phyloP scores from a whole-genome alignment of 2,113 vertebrate genomes.

The Oophaga pumilio region DNA sequence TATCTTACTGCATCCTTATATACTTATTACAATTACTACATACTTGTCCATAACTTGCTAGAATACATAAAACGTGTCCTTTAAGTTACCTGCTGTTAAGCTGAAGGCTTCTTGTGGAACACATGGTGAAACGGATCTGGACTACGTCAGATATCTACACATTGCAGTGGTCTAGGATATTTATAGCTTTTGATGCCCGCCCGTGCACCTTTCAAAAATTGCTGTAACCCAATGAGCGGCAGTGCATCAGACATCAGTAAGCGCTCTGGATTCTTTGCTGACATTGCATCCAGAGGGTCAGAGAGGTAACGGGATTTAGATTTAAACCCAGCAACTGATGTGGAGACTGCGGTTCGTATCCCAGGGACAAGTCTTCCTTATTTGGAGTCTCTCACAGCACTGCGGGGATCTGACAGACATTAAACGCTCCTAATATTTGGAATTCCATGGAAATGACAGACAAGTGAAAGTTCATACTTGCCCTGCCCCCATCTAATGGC shows the following conservation, averaged over 20 bases:
- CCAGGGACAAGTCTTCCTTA: conserved; percentile 34
- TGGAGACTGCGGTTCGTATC: not conserved
- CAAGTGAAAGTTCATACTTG: not conserved
- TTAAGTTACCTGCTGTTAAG: conserved; percentile 31
- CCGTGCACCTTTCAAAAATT: conserved; percentile 9
- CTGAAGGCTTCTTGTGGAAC: conserved; percentile 4
- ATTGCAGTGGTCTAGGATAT: not conserved
- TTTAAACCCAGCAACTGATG: not conserved
- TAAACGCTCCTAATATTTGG: conserved; percentile 54
- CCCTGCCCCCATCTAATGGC: conserved; percentile 6
- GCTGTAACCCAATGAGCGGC: not conserved
- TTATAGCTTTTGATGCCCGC: conserved; percentile 1
- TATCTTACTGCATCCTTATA: not conserved
- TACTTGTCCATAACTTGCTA: not conserved
- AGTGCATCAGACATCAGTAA: not conserved
- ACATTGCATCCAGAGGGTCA: not conserved
- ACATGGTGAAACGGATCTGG: conserved; percentile 13
- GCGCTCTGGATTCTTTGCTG: not conserved
- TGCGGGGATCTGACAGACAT: conserved; percentile 40
- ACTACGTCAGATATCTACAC: not conserved
- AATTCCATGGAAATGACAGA: conserved; percentile 53
- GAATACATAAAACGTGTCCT: not conserved
- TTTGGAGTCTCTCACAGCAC: conserved; percentile 38
- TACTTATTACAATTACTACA: not conserved
- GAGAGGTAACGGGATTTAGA: conserved; percentile 13